phyloP scores from a whole-genome alignment of 2,113 vertebrate species.

The Monarcha castaneiventris region DNA sequence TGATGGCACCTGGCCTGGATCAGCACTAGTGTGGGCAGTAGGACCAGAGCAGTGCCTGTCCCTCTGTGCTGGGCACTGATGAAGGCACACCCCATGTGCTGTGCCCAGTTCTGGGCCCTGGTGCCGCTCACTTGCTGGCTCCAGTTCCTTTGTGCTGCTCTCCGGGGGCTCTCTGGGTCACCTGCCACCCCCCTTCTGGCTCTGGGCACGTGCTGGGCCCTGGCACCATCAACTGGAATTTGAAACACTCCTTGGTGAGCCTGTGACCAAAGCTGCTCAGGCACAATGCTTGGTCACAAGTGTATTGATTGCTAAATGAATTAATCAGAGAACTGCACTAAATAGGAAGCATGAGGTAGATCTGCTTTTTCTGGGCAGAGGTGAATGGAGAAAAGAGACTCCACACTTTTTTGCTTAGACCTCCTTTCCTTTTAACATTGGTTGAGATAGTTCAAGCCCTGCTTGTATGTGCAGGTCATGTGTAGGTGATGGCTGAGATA shows the following conservation, averaged over 20 bases:
- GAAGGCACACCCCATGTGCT: neutral
- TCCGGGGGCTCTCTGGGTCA: neutral
- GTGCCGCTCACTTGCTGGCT: neutral
- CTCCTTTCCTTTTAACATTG: neutral
- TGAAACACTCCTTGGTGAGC: neutral
- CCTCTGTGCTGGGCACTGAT: neutral
- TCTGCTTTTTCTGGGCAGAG: neutral
- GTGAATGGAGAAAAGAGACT: neutral
- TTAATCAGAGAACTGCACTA: neutral
- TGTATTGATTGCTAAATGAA: neutral
- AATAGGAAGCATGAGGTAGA: neutral
- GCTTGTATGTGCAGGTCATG: neutral
- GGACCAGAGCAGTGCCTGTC: neutral
- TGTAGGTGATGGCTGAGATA: neutral
- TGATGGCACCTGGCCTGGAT: fast-evolving
- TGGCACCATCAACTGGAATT: neutral
- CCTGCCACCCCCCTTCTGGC: neutral
- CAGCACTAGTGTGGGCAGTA: neutral
- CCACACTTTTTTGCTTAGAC: neutral
- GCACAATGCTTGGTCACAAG: neutral
- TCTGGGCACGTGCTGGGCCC: neutral
- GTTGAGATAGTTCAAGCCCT: neutral
- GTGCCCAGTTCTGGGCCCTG: neutral
- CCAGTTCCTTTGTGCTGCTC: neutral
- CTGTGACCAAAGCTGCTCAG: neutral